phyloP scores from a whole-genome alignment of 2,113 vertebrate genomes.

The Steatornis caripensis region DNA sequence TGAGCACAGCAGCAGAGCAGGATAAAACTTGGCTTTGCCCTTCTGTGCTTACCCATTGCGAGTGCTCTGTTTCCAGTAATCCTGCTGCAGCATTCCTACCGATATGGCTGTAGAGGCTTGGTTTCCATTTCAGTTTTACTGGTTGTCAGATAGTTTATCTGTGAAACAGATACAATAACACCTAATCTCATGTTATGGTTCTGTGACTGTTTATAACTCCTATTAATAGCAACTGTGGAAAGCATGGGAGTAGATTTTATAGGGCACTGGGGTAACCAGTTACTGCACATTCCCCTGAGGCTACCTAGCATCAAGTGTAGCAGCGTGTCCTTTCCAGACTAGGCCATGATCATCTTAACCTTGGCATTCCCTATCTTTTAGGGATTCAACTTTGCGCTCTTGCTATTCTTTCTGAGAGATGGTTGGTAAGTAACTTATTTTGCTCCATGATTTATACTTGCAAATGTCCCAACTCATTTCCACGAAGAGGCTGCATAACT shows the following conservation, averaged over 20 bases:
- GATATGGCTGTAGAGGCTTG: background rate
- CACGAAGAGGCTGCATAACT: background rate
- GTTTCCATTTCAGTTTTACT: slow-evolving; percentile 44
- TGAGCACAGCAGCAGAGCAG: background rate
- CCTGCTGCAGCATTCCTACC: background rate
- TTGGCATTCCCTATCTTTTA: background rate
- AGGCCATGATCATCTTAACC: background rate
- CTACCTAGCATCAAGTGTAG: background rate
- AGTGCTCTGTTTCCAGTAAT: background rate
- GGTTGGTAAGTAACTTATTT: background rate
- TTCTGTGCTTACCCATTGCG: background rate
- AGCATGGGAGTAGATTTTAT: slow-evolving; percentile 17
- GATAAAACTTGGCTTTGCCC: background rate
- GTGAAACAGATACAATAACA: slow-evolving; percentile 36
- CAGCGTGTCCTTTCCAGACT: slow-evolving; percentile 18
- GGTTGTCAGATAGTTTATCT: slow-evolving; percentile 45
- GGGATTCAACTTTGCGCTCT: background rate
- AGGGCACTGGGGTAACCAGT: slow-evolving; percentile 46
- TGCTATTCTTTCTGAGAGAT: background rate
- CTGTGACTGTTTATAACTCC: background rate
- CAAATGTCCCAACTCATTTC: background rate
- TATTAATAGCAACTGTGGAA: slow-evolving; percentile 37
- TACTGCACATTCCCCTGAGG: slow-evolving; percentile 33
- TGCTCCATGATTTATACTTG: background rate
- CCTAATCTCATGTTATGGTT: slow-evolving; percentile 27